Base-by-base conservation (phyloP, 2,113 vertebrate genomes). In the Halichoerus grypus region DNA sequence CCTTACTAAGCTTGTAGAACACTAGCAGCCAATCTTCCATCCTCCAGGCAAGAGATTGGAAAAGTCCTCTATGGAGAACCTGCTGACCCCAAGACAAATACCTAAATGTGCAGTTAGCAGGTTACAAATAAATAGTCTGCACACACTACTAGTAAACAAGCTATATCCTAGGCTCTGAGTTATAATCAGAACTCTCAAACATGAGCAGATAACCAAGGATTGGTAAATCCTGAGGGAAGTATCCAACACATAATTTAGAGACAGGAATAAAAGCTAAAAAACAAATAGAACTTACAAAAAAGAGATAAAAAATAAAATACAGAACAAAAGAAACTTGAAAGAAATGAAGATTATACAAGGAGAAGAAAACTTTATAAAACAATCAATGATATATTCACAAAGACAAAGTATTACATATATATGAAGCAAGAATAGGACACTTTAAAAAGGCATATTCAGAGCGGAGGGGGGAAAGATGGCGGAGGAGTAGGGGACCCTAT, bases 361-460 rank as follows among this genome's bases (percentile, higher is more conserved):
- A 63, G 22, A 51, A 74, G 42, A 96, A 92, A 89, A 80, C 22
- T 53, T 91, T 46, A 69, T 67, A 95, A 91, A 91, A 42, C 42
- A 11, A n/a, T 91, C 15, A 88, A 77, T 49, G 36, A 55, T 87
- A 76, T 4, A 69, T 14, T 82, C 39, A 86, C 39, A 82, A 91
- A 69, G 18, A 69, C 59, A 49, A 96, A 6, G 18, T 36, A 72
- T 59, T 72, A 31, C 28, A 21, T 46, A 31, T 24, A 21, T 5
- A 61, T 12, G 18, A 91, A 83, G 9, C 76, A 91, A 77, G 16
- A 91, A 39, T 13, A 84, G 28, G 26, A 65, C 53, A 16, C 12
- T 72, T 83, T 79, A 83, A 88, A 71, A 82, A 83, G 19, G 14
- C 86, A 49, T 91, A 82, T 91, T 61, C 19, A 36, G 15, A 63